Evolutionary conservation across 2,113 vertebrate genomes (phyloP), one percentile per base, ranked within the genome.

Genomic region (Bos javanicus): DNA sequence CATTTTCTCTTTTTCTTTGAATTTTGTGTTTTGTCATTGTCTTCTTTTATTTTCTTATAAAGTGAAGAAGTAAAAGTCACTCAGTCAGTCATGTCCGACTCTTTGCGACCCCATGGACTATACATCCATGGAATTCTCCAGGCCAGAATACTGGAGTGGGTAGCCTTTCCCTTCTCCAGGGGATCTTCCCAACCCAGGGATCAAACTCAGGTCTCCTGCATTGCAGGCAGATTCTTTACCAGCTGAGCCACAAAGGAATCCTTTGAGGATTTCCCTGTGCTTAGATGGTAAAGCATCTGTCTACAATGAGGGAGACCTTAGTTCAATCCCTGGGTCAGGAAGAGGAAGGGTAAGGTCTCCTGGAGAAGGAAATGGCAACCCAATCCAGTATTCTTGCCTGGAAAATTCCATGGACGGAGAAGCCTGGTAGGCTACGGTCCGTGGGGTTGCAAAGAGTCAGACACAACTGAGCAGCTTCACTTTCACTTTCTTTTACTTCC

Each of bases 191-290:
- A 36, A 21, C 8, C 64, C 33, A 67, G 64, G 8, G 7, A 67
- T 10, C 0, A 0, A 67, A 67, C 33, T 17, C 17, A 67, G 33
- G 64, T 67, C 9, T 67, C 64, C 33, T 0, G 0, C 9, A 23
- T 6, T 71, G 19, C 19, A 23, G 67, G 10, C 67, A 11, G 67
- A 71, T 71, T 39, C 67, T 71, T 39, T 71, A 39, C n/a, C 19
- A 71, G n/a, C n/a, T 39, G n/a, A 39, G 10, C 67, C n/a, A 71
- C n/a, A 3, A 23, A 19, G 67, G 67, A 71, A 71, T 71, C 10
- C 67, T 71, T 71, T 36, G 67, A 71, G 10, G 67, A 6, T 19
- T 23, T 11, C 17, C n/a, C n/a, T 71, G 64, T n/a, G 64, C n/a
- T 71, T 9, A 71, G 64, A 36, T 0, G 9, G 64, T 36, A 71